These are phyloP conservation scores for Sycophila sp. DNA, from an alignment of 1,140 invertebrate genomes.

Conservation along the genomic window DNA sequence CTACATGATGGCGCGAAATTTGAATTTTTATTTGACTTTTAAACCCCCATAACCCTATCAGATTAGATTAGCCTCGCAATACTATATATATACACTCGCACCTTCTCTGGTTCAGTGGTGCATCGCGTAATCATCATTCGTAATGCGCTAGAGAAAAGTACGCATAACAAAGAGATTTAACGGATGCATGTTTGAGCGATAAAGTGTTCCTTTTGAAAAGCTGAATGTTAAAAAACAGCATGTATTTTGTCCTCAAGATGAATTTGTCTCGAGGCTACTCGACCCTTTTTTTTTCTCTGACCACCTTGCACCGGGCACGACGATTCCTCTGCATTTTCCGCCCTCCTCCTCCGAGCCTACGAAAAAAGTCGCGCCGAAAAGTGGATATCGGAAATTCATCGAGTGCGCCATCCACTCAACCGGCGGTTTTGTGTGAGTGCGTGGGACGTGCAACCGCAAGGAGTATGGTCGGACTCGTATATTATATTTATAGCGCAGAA, in stretches of 20 bases:
- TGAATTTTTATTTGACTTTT: no score
- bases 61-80: no score
- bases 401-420: neutral
- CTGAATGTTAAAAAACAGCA: conserved; percentile 1
- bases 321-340: neutral
- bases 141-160: neutral
- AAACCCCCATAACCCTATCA: no score
- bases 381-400: conserved; percentile 4
- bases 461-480: no score
- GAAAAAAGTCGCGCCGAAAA: neutral
- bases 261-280: neutral
- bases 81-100: no score
- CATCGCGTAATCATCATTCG: neutral
- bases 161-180: neutral
- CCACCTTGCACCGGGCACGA: neutral
- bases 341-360: neutral
- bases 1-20: no score
- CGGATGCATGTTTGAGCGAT: no score
- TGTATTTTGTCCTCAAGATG: neutral
- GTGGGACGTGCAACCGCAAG: no score
- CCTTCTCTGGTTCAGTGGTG: no score
- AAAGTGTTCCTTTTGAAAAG: no score
- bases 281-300: neutral
- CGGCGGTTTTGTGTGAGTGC: no score
- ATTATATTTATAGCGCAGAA: conserved; percentile 32